These are phyloP conservation scores for Megathymus violae DNA, from an alignment of 1,140 invertebrate species.

Conservation along the genomic window DNA sequence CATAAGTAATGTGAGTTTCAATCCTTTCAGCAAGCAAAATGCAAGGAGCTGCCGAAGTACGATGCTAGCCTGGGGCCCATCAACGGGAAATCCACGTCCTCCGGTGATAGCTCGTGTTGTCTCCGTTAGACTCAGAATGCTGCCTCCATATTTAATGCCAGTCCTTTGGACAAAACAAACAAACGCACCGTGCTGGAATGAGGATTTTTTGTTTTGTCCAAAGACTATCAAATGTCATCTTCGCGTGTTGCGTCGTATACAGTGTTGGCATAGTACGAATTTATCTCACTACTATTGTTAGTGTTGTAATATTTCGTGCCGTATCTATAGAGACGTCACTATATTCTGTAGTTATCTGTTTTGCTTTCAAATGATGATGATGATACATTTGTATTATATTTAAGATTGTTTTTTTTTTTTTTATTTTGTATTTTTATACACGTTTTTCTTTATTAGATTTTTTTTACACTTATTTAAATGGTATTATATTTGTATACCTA, in stretches of 20 bases:
- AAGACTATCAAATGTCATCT: too few species aligned
- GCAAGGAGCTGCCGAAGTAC: constrained; percentile 90
- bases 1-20: too few species aligned
- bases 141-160: too few species aligned
- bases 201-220: too few species aligned
- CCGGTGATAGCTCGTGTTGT: constrained; percentile 87
- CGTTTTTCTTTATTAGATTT: background rate
- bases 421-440: constrained; percentile 7
- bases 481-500: background rate
- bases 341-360: background rate
- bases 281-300: constrained; percentile 53
- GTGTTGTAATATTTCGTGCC: constrained; percentile 31
- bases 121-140: too few species aligned
- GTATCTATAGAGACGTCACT: constrained; percentile 44
- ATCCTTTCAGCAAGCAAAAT: constrained; percentile 91
- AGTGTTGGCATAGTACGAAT: constrained; percentile 40
- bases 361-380: background rate
- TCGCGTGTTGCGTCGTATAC: constrained; percentile 49
- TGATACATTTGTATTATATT: too few species aligned
- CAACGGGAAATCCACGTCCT: constrained; percentile 88
- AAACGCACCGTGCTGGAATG: too few species aligned
- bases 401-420: too few species aligned
- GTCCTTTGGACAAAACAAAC: too few species aligned
- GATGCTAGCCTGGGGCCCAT: constrained; percentile 88
- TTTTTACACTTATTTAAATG: constrained; percentile 6